Conservation (phyloP, 2,888 invertebrate genomes). For the Drosophila percnosoma region DNA sequence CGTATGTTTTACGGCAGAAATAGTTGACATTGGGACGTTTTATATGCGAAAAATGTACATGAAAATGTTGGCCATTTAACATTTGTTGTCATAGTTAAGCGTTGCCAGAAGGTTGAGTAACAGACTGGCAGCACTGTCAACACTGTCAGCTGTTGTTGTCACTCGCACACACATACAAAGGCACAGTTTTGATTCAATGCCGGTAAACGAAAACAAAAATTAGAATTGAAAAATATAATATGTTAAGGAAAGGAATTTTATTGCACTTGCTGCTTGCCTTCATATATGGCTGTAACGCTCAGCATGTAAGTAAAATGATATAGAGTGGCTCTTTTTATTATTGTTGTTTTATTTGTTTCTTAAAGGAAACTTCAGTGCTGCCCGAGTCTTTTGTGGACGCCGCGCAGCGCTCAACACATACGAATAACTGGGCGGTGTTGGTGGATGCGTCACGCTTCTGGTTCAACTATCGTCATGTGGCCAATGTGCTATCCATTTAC, state of each 20-base stretch:
- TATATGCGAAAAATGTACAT: constrained; percentile 19
- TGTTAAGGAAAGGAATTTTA: constrained; percentile 28
- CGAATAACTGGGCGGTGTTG: constrained; percentile 99
- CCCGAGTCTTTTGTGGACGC: constrained; percentile 82
- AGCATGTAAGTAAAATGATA: constrained; percentile 26
- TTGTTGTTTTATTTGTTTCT: neutral
- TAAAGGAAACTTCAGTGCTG: constrained; percentile 57
- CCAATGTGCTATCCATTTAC: constrained; percentile 99
- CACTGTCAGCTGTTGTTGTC: constrained; percentile 32
- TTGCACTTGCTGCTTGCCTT: constrained; percentile 10
- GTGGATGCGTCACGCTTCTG: constrained; percentile 99
- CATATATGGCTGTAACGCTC: constrained; percentile 8
- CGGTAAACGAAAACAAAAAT: constrained; percentile 35
- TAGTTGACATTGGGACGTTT: neutral
- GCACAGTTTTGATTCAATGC: constrained; percentile 34
- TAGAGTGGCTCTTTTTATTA: neutral
- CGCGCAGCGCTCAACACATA: constrained; percentile 87
- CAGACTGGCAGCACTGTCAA: constrained; percentile 17
- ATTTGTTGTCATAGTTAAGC: constrained; percentile 12
- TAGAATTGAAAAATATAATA: constrained; percentile 19
- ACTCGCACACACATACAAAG: constrained; percentile 2
- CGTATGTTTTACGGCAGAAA: constrained; percentile 58
- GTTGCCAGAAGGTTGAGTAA: constrained; percentile 32
- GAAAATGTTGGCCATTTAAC: constrained; percentile 32
- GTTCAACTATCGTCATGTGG: constrained; percentile 99